phyloP scores from a whole-genome alignment of 2,888 invertebrate genomes.

The Halictus quadricinctus region DNA sequence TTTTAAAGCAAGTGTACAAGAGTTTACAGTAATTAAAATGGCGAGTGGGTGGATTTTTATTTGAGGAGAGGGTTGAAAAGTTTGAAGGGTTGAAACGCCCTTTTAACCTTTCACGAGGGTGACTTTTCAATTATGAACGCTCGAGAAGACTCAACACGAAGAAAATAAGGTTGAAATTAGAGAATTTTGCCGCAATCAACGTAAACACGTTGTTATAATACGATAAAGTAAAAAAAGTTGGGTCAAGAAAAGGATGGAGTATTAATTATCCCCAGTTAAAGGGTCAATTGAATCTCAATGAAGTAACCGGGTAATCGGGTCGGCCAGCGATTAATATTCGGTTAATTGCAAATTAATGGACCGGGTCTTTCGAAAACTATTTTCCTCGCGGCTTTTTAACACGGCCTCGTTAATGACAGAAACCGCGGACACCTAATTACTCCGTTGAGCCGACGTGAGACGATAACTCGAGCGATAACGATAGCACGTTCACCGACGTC shows the following conservation, averaged over 20 bases:
- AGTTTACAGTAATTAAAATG: neutral
- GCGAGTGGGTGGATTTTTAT: neutral
- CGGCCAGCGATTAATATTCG: neutral
- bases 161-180: neutral
- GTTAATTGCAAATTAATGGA: neutral
- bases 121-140: neutral
- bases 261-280: no score
- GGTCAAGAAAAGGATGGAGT: no score
- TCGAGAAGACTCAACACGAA: neutral
- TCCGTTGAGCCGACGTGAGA: neutral
- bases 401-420: slow-evolving; percentile 27
- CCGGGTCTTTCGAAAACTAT: neutral
- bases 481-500: slow-evolving; percentile 24
- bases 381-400: neutral
- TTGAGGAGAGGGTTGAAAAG: neutral
- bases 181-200: neutral
- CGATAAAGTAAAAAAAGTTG: no score
- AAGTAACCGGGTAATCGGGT: neutral
- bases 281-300: neutral
- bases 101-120: neutral
- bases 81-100: neutral
- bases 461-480: slow-evolving; percentile 50
- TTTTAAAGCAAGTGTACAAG: neutral
- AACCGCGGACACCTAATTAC: slow-evolving; percentile 39
- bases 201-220: neutral